Conservation (phyloP, 2,888 invertebrate species). For the Zeuzera pyrina region DNA sequence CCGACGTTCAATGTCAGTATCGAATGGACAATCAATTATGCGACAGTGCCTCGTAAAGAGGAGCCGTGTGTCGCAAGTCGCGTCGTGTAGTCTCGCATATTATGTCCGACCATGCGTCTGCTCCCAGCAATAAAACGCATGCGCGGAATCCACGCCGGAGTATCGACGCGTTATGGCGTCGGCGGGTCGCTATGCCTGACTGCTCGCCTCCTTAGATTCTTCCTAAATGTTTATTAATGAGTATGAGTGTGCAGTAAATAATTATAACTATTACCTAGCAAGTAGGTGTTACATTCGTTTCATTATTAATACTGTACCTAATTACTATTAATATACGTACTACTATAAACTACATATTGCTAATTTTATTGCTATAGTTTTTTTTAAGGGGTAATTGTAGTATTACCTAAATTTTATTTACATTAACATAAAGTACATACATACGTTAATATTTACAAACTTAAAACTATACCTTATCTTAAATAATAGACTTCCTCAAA, state of each 20-base stretch:
- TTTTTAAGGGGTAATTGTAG: too few species aligned
- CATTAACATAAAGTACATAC: too few species aligned
- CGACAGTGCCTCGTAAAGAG: slow-evolving; percentile 53
- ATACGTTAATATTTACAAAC: too few species aligned
- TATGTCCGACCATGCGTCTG: slow-evolving; percentile 4
- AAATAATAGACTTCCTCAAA: too few species aligned
- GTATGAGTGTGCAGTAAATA: slow-evolving; percentile 4
- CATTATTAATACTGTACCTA: too few species aligned
- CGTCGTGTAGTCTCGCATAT: slow-evolving; percentile 18
- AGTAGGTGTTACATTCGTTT: too few species aligned
- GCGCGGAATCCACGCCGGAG: slow-evolving; percentile 32
- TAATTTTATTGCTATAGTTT: too few species aligned
- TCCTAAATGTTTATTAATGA: slow-evolving; percentile 5
- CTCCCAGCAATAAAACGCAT: slow-evolving; percentile 31
- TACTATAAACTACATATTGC: too few species aligned
- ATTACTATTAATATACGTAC: too few species aligned
- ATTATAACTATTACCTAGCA: too few species aligned
- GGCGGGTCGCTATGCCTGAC: slow-evolving; percentile 33
- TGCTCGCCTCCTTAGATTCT: slow-evolving; percentile 6
- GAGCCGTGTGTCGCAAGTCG: slow-evolving; percentile 50
- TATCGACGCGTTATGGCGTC: slow-evolving; percentile 46
- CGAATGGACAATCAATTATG: slow-evolving; percentile 67
- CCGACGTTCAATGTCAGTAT: slow-evolving; percentile 63
- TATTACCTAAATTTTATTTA: too few species aligned
- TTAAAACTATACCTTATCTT: too few species aligned